These are phyloP conservation scores for Bostrychus sinensis DNA, from an alignment of 2,113 vertebrate genomes.

Conservation along the genomic window DNA sequence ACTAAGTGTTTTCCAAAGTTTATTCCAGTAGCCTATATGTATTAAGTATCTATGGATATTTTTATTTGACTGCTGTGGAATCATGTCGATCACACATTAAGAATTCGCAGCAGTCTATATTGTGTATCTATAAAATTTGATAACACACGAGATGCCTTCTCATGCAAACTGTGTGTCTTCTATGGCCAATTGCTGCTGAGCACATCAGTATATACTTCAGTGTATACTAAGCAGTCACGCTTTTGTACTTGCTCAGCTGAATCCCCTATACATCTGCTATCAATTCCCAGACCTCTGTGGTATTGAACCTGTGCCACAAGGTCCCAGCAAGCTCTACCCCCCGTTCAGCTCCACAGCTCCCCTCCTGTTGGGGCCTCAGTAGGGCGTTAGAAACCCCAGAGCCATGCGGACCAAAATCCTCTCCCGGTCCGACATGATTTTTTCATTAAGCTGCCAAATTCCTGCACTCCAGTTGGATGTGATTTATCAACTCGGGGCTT, in stretches of 20 bases:
- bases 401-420: slow-evolving; percentile 50
- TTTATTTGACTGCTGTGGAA: neutral
- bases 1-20: no score
- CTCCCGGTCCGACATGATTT: slow-evolving; percentile 83
- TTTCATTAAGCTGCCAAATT: slow-evolving; percentile 89
- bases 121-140: slow-evolving; percentile 25
- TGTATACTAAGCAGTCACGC: slow-evolving; percentile 29
- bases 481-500: slow-evolving; percentile 85
- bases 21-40: neutral
- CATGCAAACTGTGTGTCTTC: slow-evolving; percentile 16
- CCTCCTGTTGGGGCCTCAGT: slow-evolving; percentile 62
- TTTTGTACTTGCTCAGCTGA: slow-evolving; percentile 41
- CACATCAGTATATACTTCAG: slow-evolving; percentile 19
- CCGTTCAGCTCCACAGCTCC: slow-evolving; percentile 52
- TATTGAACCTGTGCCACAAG: slow-evolving; percentile 64
- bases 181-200: slow-evolving; percentile 22
- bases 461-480: slow-evolving; percentile 80
- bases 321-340: slow-evolving; percentile 22
- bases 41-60: no score
- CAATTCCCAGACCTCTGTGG: slow-evolving; percentile 68
- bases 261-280: slow-evolving; percentile 49
- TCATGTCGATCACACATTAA: neutral
- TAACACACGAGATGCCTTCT: slow-evolving; percentile 17
- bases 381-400: slow-evolving; percentile 61
- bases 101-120: slow-evolving; percentile 3